These are phyloP conservation scores for Hetaerina titia DNA, from an alignment of 2,888 invertebrate species.

Conservation along the genomic window DNA sequence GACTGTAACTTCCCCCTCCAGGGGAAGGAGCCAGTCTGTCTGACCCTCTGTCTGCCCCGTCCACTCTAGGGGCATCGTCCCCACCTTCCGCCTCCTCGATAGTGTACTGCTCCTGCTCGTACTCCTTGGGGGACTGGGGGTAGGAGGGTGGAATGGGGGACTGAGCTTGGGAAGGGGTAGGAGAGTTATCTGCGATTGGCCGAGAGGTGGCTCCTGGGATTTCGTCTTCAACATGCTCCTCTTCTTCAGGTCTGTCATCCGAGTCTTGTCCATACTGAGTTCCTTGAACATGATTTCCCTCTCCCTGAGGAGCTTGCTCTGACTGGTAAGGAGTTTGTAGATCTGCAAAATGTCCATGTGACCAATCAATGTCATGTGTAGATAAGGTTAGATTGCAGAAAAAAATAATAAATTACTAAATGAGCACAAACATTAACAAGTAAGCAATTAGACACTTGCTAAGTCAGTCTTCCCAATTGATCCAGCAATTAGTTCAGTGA, in stretches of 20 bases:
- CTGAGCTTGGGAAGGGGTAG: constrained; percentile 40
- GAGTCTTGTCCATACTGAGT: constrained; percentile 70
- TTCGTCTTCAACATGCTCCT: neutral
- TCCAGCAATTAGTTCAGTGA: too few relatives aligned
- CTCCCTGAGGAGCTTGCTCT: constrained; percentile 72
- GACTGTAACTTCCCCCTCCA: neutral
- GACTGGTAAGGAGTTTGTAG: constrained; percentile 73
- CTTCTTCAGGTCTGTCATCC: constrained; percentile 36
- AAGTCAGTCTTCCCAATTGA: too few relatives aligned
- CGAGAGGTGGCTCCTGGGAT: constrained; percentile 11
- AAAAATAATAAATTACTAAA: neutral
- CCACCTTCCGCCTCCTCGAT: neutral
- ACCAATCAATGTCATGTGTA: neutral
- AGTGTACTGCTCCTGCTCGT: neutral
- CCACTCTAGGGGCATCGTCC: neutral
- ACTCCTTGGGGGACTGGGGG: neutral
- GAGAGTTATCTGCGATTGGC: neutral
- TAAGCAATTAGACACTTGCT: too few relatives aligned
- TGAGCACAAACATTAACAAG: neutral
- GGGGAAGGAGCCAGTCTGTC: neutral
- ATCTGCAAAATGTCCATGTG: constrained; percentile 70
- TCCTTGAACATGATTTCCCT: constrained; percentile 72
- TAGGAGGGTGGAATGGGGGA: neutral
- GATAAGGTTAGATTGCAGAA: neutral
- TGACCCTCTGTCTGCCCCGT: neutral